These are phyloP conservation scores for Corythaeola cristata DNA, from an alignment of 2,113 vertebrate species.

Conservation along the genomic window DNA sequence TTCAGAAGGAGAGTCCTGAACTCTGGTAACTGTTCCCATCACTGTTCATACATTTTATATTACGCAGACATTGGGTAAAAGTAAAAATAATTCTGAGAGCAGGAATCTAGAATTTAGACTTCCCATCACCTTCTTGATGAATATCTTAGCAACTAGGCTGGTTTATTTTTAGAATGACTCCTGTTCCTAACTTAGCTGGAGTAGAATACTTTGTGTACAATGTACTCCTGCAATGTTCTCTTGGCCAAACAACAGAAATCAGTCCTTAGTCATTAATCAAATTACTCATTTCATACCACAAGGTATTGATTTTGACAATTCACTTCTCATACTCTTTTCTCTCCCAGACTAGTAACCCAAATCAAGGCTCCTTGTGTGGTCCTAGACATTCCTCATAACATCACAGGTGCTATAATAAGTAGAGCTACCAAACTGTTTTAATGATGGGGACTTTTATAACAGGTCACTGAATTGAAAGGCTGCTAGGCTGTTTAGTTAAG, in stretches of 20 bases:
- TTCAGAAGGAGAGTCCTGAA: background rate
- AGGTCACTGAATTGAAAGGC: background rate
- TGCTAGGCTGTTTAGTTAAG: background rate
- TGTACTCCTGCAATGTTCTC: background rate
- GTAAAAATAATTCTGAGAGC: slow-evolving; percentile 12
- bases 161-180: slow-evolving; percentile 15
- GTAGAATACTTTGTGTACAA: background rate
- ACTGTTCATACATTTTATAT: slow-evolving; percentile 3
- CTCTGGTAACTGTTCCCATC: background rate
- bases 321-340: background rate
- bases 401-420: background rate
- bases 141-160: slow-evolving; percentile 49
- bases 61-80: background rate
- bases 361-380: background rate
- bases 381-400: background rate
- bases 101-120: background rate
- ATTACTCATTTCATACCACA: background rate
- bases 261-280: background rate
- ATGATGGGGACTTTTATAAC: background rate
- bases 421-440: background rate
- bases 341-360: background rate
- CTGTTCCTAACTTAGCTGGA: background rate
- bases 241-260: background rate
- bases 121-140: slow-evolving; percentile 1
- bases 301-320: background rate